Evolutionary conservation across 2,113 vertebrate species (phyloP), one percentile per base, ranked within the genome.

Genomic region (Himantopus leucocephalus): DNA sequence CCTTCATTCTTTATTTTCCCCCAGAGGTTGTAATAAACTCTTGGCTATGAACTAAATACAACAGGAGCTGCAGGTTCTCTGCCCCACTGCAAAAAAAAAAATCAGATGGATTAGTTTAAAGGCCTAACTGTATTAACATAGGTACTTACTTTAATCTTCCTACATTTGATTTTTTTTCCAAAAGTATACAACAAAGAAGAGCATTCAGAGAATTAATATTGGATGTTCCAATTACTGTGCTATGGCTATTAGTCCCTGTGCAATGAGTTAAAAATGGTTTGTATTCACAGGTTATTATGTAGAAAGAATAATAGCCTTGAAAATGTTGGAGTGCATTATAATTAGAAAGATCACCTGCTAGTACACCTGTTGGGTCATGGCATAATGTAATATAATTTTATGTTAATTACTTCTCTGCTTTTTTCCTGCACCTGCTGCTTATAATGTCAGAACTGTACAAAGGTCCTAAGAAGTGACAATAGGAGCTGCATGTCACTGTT

Each of bases 301-400:
- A 37, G 81, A 95, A 95, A 75, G 86, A 92, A 94, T 95, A 97
- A 96, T 78, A 89, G 88, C 84, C 58, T 85, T 89, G 77, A 91
- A 97, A 89, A 90, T 76, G 77, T 67, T 91, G 71, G 53, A 95
- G 85, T 81, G 86, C 91, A 92, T 91, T 94, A 47, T 91, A 95
- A 97, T 97, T 96, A 97, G 94, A 74, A 94, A 85, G 92, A 97
- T 98, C 97, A 98, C 97, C 97, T 98, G 98, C 95, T 71, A 77
- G 95, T 95, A 96, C 98, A 98, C 98, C 98, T 98, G 98, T 97
- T 96, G 94, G 94, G 84, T 81, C 90, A 96, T 87, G 55, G 92
- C 76, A 95, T 96, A 96, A 96, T 97, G 80, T 94, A 91, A 96
- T 96, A 96, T 97, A 97, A 98, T 98, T 97, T 96, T 96, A 92